Conservation (phyloP, 2,888 invertebrate species). For the Laspeyria flexula region DNA sequence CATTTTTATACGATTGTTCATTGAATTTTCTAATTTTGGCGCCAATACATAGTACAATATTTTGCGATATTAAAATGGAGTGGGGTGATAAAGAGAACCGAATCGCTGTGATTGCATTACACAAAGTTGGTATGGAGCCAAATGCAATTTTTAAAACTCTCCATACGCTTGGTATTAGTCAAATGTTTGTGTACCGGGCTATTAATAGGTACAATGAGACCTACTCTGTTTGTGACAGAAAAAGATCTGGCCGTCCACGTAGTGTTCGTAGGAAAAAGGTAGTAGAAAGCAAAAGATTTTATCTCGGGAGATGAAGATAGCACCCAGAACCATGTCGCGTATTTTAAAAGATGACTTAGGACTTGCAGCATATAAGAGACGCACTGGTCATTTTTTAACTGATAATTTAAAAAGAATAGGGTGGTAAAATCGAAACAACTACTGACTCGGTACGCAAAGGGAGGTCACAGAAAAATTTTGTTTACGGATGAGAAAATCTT, state of each 20-base stretch:
- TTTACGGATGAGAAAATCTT: slow-evolving; percentile 3
- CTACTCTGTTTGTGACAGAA: not conserved
- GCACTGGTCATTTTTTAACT: slow-evolving; percentile 9
- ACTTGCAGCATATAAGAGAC: slow-evolving; percentile 18
- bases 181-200: too few relatives aligned
- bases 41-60: too few relatives aligned
- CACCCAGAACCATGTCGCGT: slow-evolving; percentile 17
- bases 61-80: too few relatives aligned
- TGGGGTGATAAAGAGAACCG: too few relatives aligned
- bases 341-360: slow-evolving; percentile 13
- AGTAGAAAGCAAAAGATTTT: slow-evolving; percentile 4
- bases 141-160: too few relatives aligned
- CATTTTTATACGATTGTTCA: too few relatives aligned
- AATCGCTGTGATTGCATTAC: too few relatives aligned
- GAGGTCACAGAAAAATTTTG: not conserved
- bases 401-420: slow-evolving; percentile 5
- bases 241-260: not conserved
- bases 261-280: not conserved
- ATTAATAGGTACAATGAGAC: not conserved
- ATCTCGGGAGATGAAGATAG: slow-evolving; percentile 25
- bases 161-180: too few relatives aligned
- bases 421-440: slow-evolving; percentile 12
- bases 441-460: not conserved
- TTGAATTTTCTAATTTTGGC: too few relatives aligned
- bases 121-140: too few relatives aligned